Percentiles rank a stretch among this genome's conserved stretches.
Evolutionary conservation across 2,797 vertebrate species (phyloP).

Genomic region (Chrysocyon brachyurus): DNA sequence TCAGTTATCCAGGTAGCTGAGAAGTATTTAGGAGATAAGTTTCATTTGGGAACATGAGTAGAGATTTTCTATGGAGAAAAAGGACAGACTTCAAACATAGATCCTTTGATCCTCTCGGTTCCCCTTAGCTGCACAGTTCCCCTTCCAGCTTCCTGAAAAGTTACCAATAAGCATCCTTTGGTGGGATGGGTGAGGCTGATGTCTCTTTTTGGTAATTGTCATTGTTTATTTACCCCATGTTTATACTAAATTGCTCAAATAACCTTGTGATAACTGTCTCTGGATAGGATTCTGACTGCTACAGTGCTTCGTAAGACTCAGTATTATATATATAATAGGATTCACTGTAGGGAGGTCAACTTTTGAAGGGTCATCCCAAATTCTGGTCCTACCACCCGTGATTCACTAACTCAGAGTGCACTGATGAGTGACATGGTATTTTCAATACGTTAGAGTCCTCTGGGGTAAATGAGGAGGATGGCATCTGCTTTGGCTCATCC

Average conservation of each 20-base stretch:
- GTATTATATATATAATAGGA: background rate
- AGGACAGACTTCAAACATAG: background rate
- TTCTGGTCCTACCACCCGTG: background rate
- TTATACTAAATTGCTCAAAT: background rate
- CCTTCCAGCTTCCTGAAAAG: background rate
- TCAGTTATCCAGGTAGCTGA: background rate
- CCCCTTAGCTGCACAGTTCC: background rate
- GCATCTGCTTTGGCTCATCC: background rate
- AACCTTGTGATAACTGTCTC: background rate
- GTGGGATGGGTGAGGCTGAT: background rate
- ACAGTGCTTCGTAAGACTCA: background rate
- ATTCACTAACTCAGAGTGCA: background rate
- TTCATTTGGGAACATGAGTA: background rate
- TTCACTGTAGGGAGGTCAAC: background rate
- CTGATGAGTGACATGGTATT: background rate
- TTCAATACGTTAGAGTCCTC: background rate
- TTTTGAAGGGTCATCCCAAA: background rate
- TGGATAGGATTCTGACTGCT: background rate
- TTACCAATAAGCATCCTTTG: background rate
- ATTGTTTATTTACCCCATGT: background rate
- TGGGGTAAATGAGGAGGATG: too few species aligned
- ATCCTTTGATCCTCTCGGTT: background rate
- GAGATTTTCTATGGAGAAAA: slow-evolving; percentile 13
- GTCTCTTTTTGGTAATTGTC: background rate
- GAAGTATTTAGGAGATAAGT: background rate